Evolutionary conservation across 2,113 vertebrate genomes (phyloP), one percentile per base, ranked within the genome.

Genomic region (Ptychochromis oligacanthus): DNA sequence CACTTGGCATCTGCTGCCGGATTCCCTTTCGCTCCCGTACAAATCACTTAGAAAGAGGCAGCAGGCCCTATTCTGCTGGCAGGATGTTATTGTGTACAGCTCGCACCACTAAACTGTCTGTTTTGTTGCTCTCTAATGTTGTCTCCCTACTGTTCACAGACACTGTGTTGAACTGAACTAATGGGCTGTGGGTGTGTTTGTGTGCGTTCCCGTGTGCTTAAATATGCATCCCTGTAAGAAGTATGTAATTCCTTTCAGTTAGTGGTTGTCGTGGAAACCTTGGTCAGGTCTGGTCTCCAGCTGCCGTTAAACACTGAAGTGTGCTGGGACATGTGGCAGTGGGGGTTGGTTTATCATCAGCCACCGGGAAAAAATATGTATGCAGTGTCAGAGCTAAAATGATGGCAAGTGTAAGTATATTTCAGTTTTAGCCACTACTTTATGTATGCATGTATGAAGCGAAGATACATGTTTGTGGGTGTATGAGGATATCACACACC

Each of bases 251-350:
- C 64, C 76, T 79, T 64, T 77, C 20, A 2, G 64, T 34, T 74
- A 62, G 55, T 15, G 77, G 90, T 92, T 92, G 91, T 88, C 83
- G 43, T 90, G 91, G 93, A 83, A 91, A 93, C 92, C 59, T 77
- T 56, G 46, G 61, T 87, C 62, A 54, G 43, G 64, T 89, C 87
- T 91, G 89, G 77, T 88, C 55, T 70, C 40, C 93, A 89, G 91
- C 87, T 93, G 92, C 79, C 75, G 72, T 84, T n/a, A 77, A 58
- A 67, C 12, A 82, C 36, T 64, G 67, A 86, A 74, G 89, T 83
- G 84, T 90, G 80, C 86, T 89, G 84, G 91, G 89, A 90, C 60
- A 67, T 82, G 74, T 70, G 82, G 77, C 43, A 18, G 22, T 24
- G 75, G 64, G 55, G 54, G 36, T 58, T 61, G 18, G 77, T 86